Percentiles rank a stretch among this genome's conserved stretches.
Conservation (phyloP, 1,140 invertebrate genomes). For the Aplysia californica region DNA sequence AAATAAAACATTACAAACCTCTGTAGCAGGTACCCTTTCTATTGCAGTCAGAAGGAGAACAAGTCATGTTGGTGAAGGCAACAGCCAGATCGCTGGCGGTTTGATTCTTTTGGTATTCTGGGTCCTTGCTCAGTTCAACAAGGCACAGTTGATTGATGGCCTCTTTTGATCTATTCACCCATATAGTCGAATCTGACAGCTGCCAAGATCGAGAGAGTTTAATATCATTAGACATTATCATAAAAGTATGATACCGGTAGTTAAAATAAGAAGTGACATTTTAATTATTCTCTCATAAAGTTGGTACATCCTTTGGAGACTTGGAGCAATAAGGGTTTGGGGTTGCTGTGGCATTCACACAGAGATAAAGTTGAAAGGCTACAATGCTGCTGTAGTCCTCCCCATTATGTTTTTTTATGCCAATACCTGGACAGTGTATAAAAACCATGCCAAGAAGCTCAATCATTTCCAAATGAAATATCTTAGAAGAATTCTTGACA, state of each 20-base stretch:
- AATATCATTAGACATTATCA: too few relatives aligned
- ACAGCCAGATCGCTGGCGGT: neutral
- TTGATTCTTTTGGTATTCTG: neutral
- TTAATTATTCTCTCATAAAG: neutral
- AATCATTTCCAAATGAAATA: too few relatives aligned
- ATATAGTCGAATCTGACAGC: neutral
- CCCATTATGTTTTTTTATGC: too few relatives aligned
- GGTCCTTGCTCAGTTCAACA: neutral
- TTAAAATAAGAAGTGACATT: neutral
- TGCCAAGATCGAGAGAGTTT: neutral
- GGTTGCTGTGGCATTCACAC: too few relatives aligned
- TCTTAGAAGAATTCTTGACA: too few relatives aligned
- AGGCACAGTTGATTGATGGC: neutral
- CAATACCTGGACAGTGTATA: too few relatives aligned
- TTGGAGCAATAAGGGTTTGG: too few relatives aligned
- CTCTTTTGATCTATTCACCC: neutral
- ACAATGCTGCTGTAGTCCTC: too few relatives aligned
- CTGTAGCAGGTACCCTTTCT: slow-evolving; percentile 16
- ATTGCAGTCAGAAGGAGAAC: slow-evolving; percentile 18
- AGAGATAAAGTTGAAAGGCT: too few relatives aligned
- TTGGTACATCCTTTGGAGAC: too few relatives aligned
- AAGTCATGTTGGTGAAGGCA: slow-evolving; percentile 14
- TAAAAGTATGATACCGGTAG: neutral
- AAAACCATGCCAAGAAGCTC: too few relatives aligned
- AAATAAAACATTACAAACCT: slow-evolving; percentile 9